Evolutionary conservation across 2,113 vertebrate genomes (phyloP).

Genomic region (Pomatostomus ruficeps): DNA sequence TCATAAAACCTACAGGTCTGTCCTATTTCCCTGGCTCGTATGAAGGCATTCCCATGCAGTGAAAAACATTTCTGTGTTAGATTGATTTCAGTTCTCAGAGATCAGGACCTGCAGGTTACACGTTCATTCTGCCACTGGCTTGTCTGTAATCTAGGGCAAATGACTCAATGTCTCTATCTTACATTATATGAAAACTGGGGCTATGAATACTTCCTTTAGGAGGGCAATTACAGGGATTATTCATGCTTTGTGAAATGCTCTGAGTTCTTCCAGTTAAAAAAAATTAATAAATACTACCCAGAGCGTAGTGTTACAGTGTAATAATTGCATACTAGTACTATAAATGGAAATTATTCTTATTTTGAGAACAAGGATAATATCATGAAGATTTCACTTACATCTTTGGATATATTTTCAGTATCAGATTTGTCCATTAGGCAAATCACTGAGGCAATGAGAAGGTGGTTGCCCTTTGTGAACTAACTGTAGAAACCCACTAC

Average conservation of each 20-base stretch:
- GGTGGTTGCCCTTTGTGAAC: background rate
- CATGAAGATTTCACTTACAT: background rate
- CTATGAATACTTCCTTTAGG: background rate
- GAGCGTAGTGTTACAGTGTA: background rate
- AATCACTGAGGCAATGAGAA: background rate
- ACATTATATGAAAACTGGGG: background rate
- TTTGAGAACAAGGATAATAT: background rate
- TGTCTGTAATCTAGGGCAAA: background rate
- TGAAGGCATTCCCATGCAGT: background rate
- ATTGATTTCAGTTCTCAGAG: background rate
- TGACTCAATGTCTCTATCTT: background rate
- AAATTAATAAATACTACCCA: background rate
- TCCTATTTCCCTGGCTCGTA: background rate
- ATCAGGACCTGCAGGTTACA: background rate
- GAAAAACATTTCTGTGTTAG: background rate
- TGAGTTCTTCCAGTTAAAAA: background rate
- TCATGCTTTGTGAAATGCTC: background rate
- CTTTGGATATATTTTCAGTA: background rate
- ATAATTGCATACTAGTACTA: background rate
- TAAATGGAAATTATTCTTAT: background rate
- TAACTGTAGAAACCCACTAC: background rate
- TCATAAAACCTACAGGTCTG: background rate
- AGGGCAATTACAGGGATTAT: background rate
- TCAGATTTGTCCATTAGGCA: background rate
- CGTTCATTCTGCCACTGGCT: background rate